Evolutionary conservation across 2,888 invertebrate species (phyloP).

Genomic region (Orthonychiurus folsomi): DNA sequence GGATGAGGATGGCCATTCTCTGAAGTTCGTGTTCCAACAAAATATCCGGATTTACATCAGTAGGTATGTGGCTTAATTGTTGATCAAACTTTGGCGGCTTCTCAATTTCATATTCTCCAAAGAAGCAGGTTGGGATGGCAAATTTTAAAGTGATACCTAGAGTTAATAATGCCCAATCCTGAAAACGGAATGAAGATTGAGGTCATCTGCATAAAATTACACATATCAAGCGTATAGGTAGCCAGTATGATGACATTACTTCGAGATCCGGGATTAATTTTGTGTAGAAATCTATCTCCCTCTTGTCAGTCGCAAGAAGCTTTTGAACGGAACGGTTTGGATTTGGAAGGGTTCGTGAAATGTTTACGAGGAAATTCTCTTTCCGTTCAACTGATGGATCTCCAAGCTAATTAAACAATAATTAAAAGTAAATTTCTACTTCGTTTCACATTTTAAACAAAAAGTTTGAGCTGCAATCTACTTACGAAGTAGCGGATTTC

Average conservation of each 20-base stretch:
- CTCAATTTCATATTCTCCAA: not conserved
- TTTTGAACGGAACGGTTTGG: not conserved
- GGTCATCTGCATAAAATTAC: no score
- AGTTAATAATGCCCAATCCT: not conserved
- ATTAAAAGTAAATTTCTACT: not conserved
- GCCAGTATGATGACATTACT: no score
- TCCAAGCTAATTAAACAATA: not conserved
- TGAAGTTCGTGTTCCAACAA: no score
- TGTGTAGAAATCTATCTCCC: not conserved
- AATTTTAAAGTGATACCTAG: not conserved
- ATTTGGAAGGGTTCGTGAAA: not conserved
- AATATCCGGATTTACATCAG: no score
- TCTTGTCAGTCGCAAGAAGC: not conserved
- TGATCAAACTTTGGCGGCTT: not conserved
- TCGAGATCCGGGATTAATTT: not conserved
- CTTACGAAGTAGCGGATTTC: not conserved
- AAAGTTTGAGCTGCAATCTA: no score
- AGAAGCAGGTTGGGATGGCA: not conserved
- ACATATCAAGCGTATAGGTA: no score
- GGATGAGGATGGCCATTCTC: not conserved
- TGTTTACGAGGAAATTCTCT: not conserved
- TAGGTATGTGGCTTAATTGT: not conserved
- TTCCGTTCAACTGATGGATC: not conserved
- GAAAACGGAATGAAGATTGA: no score
- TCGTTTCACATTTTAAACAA: no score